A percentile compares a stretch with the other conserved stretches of the same genome.
Evolutionary conservation across 1,140 invertebrate genomes (phyloP).

Genomic region (Drosophila cardini): DNA sequence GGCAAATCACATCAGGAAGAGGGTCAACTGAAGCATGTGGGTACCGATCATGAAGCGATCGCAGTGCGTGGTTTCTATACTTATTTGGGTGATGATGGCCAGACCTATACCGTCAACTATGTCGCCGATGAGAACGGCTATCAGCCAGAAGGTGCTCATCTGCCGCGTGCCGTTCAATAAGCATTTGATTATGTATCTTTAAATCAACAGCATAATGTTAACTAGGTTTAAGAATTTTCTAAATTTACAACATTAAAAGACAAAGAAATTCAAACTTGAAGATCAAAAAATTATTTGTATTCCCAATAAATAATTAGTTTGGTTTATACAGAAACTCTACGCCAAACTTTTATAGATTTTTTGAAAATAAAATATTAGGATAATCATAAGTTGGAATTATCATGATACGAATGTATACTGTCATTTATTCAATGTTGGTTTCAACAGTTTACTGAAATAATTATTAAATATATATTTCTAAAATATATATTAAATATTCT

Average conservation of each 20-base stretch:
- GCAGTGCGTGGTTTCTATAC: slow-evolving; percentile 87
- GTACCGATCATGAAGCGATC: slow-evolving; percentile 84
- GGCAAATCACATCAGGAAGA: slow-evolving; percentile 88
- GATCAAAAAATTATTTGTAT: neutral
- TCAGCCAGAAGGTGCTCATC: slow-evolving; percentile 87
- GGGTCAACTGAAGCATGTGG: slow-evolving; percentile 87
- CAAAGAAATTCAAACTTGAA: neutral
- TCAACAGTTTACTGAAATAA: too few species aligned
- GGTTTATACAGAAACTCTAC: neutral
- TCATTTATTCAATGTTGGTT: too few species aligned
- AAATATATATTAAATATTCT: too few species aligned
- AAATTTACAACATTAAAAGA: slow-evolving; percentile 9
- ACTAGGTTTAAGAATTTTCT: slow-evolving; percentile 66
- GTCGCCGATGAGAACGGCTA: slow-evolving; percentile 92
- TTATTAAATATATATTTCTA: too few species aligned
- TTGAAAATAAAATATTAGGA: too few species aligned
- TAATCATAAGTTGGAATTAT: too few species aligned
- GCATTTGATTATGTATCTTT: neutral
- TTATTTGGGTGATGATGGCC: slow-evolving; percentile 89
- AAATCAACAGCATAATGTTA: slow-evolving; percentile 48
- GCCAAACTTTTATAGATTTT: too few species aligned
- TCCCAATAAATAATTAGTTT: neutral
- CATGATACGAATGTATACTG: too few species aligned
- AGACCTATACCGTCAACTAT: slow-evolving; percentile 88
- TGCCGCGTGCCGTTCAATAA: slow-evolving; percentile 80